Evolutionary conservation across 2,113 vertebrate genomes (phyloP).

Genomic region (Trematocara stigmaticum): DNA sequence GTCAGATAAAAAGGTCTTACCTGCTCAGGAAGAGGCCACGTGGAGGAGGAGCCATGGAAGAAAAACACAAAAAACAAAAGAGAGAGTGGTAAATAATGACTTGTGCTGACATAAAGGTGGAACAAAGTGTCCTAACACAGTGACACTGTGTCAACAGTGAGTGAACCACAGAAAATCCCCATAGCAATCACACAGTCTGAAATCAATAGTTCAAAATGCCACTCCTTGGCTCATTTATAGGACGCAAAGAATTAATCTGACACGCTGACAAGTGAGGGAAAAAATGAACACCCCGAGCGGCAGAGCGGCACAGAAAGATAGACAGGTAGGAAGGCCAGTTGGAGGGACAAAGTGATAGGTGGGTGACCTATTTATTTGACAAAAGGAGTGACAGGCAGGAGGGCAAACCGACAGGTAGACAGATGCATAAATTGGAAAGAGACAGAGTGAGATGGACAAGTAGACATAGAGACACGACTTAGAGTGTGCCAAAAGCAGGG

Average conservation of each 20-base stretch:
- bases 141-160: conserved; percentile 15
- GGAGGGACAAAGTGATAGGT: neutral
- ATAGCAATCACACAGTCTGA: neutral
- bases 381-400: conserved; percentile 15
- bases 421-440: conserved; percentile 12
- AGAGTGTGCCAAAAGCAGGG: conserved; percentile 6
- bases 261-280: neutral
- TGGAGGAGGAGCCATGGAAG: neutral
- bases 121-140: neutral
- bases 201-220: conserved; percentile 27
- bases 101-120: neutral
- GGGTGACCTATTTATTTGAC: conserved; percentile 20
- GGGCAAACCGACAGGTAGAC: conserved; percentile 20
- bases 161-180: neutral
- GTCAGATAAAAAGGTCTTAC: conserved; percentile 23
- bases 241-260: conserved; percentile 11
- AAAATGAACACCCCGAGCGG: neutral
- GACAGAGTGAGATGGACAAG: conserved; percentile 7
- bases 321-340: neutral
- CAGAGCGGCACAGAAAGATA: neutral
- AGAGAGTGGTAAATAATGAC: conserved; percentile 13
- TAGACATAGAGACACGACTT: neutral
- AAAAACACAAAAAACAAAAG: neutral
- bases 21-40: conserved; percentile 18
- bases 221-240: conserved; percentile 6